Percentiles rank a stretch among this genome's conserved stretches.
phyloP scores from a whole-genome alignment of 2,888 invertebrate genomes.

The Parasteatoda lunata region DNA sequence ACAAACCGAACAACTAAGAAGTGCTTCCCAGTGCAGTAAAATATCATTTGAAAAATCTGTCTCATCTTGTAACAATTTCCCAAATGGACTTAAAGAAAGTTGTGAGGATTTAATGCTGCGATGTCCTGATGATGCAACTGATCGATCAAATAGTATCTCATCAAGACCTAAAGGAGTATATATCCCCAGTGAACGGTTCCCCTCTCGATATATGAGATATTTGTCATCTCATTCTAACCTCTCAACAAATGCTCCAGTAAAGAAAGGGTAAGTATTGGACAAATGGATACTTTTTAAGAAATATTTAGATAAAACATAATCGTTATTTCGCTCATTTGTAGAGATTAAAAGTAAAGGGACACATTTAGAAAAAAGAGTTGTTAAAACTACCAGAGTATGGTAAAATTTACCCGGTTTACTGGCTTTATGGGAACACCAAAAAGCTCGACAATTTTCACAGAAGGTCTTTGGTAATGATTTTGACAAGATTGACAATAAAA shows the following conservation, averaged over 20 bases:
- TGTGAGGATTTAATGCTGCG: background rate
- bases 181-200: slow-evolving; percentile 55
- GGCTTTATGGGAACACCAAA: too few species aligned
- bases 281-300: too few species aligned
- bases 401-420: too few species aligned
- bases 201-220: slow-evolving; percentile 46
- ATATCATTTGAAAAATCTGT: background rate
- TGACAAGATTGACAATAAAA: too few species aligned
- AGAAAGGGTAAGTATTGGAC: slow-evolving; percentile 44
- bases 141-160: slow-evolving; percentile 23
- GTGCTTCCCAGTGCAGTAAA: slow-evolving; percentile 9
- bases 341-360: too few species aligned
- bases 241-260: slow-evolving; percentile 1
- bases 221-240: slow-evolving; percentile 31
- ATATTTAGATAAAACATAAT: too few species aligned
- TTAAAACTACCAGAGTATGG: too few species aligned
- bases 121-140: background rate
- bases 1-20: slow-evolving; percentile 6
- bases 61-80: slow-evolving; percentile 20
- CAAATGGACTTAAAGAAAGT: background rate
- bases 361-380: too few species aligned
- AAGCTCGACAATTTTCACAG: too few species aligned
- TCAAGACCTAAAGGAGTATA: slow-evolving; percentile 55
- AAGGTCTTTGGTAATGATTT: too few species aligned
- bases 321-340: too few species aligned